phyloP scores from a whole-genome alignment of 2,888 invertebrate genomes.

The Ophion costatus region DNA sequence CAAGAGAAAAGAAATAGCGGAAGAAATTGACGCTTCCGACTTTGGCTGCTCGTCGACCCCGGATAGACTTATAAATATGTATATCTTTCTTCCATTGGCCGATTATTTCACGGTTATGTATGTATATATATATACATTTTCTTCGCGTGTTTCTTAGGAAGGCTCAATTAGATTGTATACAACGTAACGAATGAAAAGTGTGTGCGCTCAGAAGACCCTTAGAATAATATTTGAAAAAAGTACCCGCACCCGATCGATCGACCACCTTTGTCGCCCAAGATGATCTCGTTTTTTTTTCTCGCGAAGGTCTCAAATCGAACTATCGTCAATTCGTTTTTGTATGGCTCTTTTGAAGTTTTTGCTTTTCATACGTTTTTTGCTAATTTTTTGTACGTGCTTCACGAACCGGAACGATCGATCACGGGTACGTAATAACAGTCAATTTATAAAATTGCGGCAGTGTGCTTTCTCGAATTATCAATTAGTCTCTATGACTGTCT shows the following conservation, averaged over 20 bases:
- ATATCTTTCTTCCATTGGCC: slow-evolving; percentile 25
- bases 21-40: slow-evolving; percentile 7
- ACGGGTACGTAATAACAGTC: slow-evolving; percentile 75
- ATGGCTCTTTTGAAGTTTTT: slow-evolving; percentile 17
- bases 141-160: slow-evolving; percentile 55
- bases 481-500: slow-evolving; percentile 66
- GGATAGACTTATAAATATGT: neutral
- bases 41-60: neutral
- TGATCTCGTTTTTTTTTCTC: neutral
- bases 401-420: slow-evolving; percentile 58
- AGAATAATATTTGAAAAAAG: slow-evolving; percentile 52
- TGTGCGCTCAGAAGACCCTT: slow-evolving; percentile 72
- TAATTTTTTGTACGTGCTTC: neutral
- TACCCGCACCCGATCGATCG: slow-evolving; percentile 50
- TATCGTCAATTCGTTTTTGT: slow-evolving; percentile 17
- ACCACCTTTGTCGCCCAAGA: neutral
- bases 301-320: slow-evolving; percentile 9
- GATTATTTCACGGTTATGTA: slow-evolving; percentile 21
- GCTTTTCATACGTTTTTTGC: too few species aligned
- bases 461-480: slow-evolving; percentile 76
- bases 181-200: slow-evolving; percentile 69
- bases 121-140: neutral
- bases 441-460: slow-evolving; percentile 80
- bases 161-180: slow-evolving; percentile 66
- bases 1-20: neutral